Evolutionary conservation across 2,888 invertebrate genomes (phyloP).

Genomic region (Amitus sp.): DNA sequence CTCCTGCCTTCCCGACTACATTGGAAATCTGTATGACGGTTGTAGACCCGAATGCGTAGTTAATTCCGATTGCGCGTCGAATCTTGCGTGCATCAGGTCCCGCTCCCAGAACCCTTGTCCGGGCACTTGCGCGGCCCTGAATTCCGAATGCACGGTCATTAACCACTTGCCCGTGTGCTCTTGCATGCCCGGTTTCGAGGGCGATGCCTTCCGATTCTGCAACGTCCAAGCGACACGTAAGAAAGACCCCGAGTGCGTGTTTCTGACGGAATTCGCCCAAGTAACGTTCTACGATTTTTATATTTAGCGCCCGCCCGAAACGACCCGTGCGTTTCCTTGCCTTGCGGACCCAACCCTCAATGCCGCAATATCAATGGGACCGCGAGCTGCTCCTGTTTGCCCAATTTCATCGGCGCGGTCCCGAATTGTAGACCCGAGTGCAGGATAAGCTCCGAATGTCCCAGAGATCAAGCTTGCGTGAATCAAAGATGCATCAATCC

Average conservation of each 20-base stretch:
- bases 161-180: conserved; percentile 83
- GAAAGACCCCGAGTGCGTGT: neutral
- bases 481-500: conserved; percentile 75
- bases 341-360: conserved; percentile 70
- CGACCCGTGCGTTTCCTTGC: conserved; percentile 72
- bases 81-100: conserved; percentile 81
- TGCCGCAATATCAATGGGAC: conserved; percentile 80
- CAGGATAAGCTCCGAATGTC: conserved; percentile 64
- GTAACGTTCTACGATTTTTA: neutral
- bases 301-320: too few relatives aligned
- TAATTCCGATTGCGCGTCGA: conserved; percentile 78
- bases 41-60: conserved; percentile 86
- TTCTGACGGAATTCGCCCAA: neutral
- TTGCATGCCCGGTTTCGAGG: conserved; percentile 69
- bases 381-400: conserved; percentile 83
- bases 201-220: conserved; percentile 68
- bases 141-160: conserved; percentile 79
- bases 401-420: conserved; percentile 72
- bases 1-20: conserved; percentile 77
- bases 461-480: conserved; percentile 69
- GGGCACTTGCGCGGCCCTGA: conserved; percentile 77
- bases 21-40: conserved; percentile 78
- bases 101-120: conserved; percentile 81
- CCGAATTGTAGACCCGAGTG: conserved; percentile 66
- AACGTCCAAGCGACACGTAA: conserved; percentile 61